Conservation (phyloP, 2,113 vertebrate species). For the Poeciliopsis retropinna region DNA sequence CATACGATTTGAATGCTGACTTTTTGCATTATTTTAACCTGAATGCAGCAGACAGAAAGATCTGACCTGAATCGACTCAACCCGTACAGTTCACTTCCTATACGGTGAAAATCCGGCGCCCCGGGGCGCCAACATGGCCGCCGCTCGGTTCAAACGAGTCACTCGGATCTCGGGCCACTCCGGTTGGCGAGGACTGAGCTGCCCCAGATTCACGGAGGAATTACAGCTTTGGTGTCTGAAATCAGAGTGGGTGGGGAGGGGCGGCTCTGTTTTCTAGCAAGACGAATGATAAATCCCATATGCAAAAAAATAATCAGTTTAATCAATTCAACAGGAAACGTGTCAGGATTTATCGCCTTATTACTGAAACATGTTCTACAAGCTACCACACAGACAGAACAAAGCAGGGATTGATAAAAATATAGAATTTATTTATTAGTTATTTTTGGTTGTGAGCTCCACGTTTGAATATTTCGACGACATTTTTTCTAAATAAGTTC, state of each 20-base stretch:
- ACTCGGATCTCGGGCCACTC: conserved; percentile 28
- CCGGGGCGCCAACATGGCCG: conserved; percentile 19
- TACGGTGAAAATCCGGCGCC: conserved; percentile 30
- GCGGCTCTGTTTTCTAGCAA: not conserved
- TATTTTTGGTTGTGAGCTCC: not conserved
- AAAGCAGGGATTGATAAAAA: no score
- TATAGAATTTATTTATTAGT: no score
- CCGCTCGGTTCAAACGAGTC: conserved; percentile 28
- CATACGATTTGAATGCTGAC: conserved; percentile 19
- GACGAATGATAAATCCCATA: conserved; percentile 7
- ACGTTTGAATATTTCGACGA: not conserved
- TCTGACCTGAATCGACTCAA: conserved; percentile 54
- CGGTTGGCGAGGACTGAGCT: not conserved
- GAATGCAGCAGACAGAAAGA: conserved; percentile 51
- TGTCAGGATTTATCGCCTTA: conserved; percentile 21
- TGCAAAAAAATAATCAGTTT: not conserved
- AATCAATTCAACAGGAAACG: not conserved
- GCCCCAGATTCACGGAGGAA: conserved; percentile 28
- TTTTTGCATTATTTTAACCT: conserved; percentile 39
- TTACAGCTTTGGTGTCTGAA: not conserved
- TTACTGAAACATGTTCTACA: no score
- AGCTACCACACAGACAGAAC: no score
- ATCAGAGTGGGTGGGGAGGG: rapidly evolving
- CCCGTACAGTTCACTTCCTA: conserved; percentile 45
- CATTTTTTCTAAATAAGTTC: not conserved